Percentiles rank a stretch among this genome's conserved stretches.
These are phyloP conservation scores for Galago senegalensis DNA, from an alignment of 2,797 vertebrate species.

Conservation along the genomic window DNA sequence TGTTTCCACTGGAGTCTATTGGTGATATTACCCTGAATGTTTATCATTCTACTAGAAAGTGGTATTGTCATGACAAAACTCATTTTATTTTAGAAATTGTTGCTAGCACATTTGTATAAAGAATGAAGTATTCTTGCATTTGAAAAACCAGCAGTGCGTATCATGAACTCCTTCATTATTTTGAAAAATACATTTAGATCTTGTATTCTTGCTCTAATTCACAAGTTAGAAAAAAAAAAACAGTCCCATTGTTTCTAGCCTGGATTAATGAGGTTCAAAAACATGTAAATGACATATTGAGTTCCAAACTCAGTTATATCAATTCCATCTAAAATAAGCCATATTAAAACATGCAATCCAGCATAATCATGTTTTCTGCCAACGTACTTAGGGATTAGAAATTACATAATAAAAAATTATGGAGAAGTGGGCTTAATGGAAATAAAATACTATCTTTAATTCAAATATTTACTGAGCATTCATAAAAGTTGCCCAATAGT, in stretches of 20 bases:
- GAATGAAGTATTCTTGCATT: constrained; percentile 32
- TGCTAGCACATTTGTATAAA: background rate
- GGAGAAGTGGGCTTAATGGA: background rate
- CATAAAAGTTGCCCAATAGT: background rate
- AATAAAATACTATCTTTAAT: background rate
- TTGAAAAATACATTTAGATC: constrained; percentile 73
- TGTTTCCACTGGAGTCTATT: background rate
- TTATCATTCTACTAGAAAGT: background rate
- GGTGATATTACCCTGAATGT: background rate
- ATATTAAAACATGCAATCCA: constrained; percentile 26
- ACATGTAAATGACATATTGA: constrained; percentile 64
- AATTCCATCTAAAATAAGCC: constrained; percentile 37
- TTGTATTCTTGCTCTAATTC: constrained; percentile 70
- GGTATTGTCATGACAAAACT: background rate
- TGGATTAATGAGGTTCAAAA: constrained; percentile 77
- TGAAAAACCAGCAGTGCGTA: constrained; percentile 53
- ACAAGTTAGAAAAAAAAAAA: constrained; percentile 57
- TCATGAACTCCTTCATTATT: constrained; percentile 62
- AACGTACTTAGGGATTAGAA: background rate
- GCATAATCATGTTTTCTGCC: background rate
- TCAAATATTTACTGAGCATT: background rate
- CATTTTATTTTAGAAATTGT: constrained; percentile 30
- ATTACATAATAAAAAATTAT: constrained; percentile 19
- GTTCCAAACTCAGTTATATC: constrained; percentile 48
- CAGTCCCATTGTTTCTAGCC: constrained; percentile 32